Evolutionary conservation across 2,797 vertebrate species (phyloP).

Genomic region (Uromys caudimaculatus): DNA sequence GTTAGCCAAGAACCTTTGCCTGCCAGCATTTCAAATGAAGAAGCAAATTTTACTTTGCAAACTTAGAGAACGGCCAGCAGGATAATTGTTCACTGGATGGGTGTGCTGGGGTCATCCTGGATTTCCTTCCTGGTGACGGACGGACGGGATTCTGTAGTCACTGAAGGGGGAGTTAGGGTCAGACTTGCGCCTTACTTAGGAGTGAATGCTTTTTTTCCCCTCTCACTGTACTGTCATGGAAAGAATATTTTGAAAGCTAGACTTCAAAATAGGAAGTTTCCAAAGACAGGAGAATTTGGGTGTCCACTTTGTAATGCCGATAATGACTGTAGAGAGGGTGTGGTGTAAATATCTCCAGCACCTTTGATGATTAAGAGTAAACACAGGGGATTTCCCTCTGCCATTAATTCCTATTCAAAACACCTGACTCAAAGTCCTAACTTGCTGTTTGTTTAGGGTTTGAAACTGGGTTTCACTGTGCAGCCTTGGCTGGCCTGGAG

Average conservation of each 20-base stretch:
- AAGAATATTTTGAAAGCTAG: slow-evolving; percentile 65
- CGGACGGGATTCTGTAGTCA: slow-evolving; percentile 71
- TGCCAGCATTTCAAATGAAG: slow-evolving; percentile 77
- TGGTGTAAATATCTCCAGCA: slow-evolving; percentile 72
- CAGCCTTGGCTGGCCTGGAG: not conserved
- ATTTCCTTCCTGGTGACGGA: slow-evolving; percentile 71
- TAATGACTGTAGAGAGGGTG: slow-evolving; percentile 80
- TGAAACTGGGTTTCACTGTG: not conserved
- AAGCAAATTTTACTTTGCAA: slow-evolving; percentile 79
- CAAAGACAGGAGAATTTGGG: slow-evolving; percentile 72
- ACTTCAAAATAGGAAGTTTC: slow-evolving; percentile 55
- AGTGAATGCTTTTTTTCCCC: slow-evolving; percentile 61
- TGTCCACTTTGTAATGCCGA: slow-evolving; percentile 82
- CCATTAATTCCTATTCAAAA: not conserved
- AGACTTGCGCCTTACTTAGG: slow-evolving; percentile 74
- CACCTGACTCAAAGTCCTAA: not conserved
- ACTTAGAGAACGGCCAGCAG: slow-evolving; percentile 78
- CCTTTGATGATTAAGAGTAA: slow-evolving; percentile 83
- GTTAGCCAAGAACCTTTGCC: slow-evolving; percentile 75
- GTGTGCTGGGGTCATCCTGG: slow-evolving; percentile 61
- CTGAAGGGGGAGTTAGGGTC: slow-evolving; percentile 57
- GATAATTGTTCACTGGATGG: slow-evolving; percentile 62
- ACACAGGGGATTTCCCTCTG: slow-evolving; percentile 31
- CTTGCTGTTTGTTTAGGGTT: not conserved
- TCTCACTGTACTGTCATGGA: not conserved